Evolutionary conservation across 2,113 vertebrate genomes (phyloP).

Genomic region (Emydura subglobosa): DNA sequence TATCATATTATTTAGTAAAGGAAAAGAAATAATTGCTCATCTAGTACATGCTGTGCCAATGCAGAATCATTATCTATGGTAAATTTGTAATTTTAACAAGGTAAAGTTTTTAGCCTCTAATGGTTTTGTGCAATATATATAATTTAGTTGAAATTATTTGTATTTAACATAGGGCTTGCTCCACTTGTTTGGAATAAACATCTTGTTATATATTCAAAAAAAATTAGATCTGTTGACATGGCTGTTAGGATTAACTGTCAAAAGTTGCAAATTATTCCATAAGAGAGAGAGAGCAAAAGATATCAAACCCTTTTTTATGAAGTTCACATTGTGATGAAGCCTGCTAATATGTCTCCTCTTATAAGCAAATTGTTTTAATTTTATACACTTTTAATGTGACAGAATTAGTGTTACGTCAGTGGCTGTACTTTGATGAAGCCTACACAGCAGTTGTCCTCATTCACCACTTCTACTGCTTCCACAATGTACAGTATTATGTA

Average conservation of each 20-base stretch:
- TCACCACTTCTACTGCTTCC: background rate
- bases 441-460: background rate
- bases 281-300: conserved; percentile 19
- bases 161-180: conserved; percentile 1
- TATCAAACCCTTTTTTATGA: background rate
- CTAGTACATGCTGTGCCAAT: background rate
- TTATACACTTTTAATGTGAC: background rate
- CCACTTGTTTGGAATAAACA: conserved; percentile 61
- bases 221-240: conserved; percentile 76
- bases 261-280: conserved; percentile 44
- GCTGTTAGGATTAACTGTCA: conserved; percentile 49
- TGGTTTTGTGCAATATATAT: conserved; percentile 38
- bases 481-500: background rate
- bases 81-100: background rate
- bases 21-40: background rate
- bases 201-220: conserved; percentile 64
- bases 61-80: background rate
- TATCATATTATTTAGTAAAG: background rate
- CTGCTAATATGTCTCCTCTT: background rate
- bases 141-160: background rate
- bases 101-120: conserved; percentile 14
- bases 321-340: background rate
- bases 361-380: background rate
- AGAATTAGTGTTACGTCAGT: background rate
- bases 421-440: background rate